Evolutionary conservation across 2,888 invertebrate species (phyloP).

Genomic region (Gonocerus acuteangulatus): DNA sequence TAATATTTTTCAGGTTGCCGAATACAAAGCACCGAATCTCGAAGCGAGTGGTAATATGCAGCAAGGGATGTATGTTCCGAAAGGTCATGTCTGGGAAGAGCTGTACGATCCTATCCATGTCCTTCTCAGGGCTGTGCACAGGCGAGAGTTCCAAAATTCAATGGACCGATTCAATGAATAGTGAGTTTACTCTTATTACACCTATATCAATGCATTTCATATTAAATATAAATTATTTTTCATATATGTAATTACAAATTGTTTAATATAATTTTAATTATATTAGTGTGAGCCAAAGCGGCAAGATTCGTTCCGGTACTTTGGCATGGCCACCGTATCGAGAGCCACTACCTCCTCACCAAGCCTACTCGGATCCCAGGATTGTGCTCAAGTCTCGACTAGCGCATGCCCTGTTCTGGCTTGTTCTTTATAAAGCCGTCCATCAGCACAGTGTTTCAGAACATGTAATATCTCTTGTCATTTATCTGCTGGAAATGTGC

Average conservation of each 20-base stretch:
- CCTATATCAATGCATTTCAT: background rate
- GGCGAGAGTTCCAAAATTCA: conserved; percentile 86
- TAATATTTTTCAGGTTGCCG: conserved; percentile 61
- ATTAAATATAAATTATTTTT: background rate
- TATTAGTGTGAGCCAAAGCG: conserved; percentile 52
- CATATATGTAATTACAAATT: background rate
- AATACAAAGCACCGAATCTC: conserved; percentile 80
- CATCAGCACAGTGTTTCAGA: conserved; percentile 66
- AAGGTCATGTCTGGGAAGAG: conserved; percentile 82
- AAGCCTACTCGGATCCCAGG: conserved; percentile 61
- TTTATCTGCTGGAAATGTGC: conserved; percentile 81
- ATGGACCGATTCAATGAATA: conserved; percentile 87
- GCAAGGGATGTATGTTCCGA: conserved; percentile 79
- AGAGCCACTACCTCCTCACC: conserved; percentile 56
- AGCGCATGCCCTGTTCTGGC: conserved; percentile 67
- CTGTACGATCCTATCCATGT: conserved; percentile 93
- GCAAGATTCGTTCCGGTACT: conserved; percentile 50
- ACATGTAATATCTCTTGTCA: conserved; percentile 75
- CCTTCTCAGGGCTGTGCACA: conserved; percentile 78
- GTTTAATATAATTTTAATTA: background rate
- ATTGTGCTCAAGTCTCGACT: conserved; percentile 53
- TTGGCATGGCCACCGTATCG: conserved; percentile 77
- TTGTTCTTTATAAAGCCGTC: conserved; percentile 76
- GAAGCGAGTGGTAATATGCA: conserved; percentile 66
- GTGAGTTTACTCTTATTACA: conserved; percentile 51